Evolutionary conservation across 2,797 vertebrate species (phyloP).

Genomic region (Acanthurus leucopareius): DNA sequence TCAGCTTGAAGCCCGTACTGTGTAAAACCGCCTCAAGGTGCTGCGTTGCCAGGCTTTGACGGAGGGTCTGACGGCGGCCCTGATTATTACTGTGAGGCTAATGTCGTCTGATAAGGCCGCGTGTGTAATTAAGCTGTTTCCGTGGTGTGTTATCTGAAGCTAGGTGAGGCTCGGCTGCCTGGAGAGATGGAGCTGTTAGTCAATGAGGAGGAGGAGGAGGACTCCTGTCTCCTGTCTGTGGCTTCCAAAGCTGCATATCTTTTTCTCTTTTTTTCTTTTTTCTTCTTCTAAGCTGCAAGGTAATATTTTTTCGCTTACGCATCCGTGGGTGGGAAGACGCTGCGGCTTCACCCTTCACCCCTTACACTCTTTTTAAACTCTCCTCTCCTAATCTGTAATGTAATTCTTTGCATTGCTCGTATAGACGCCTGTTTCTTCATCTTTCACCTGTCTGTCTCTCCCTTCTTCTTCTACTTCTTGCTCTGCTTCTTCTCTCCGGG

Average conservation of each 20-base stretch:
- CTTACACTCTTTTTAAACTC: not conserved
- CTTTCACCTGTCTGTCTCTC: slow-evolving; percentile 32
- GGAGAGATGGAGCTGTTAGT: slow-evolving; percentile 76
- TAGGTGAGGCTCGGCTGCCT: slow-evolving; percentile 68
- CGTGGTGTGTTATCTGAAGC: slow-evolving; percentile 74
- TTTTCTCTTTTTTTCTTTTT: slow-evolving; percentile 6
- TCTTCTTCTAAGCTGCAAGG: slow-evolving; percentile 25
- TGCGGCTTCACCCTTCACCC: slow-evolving; percentile 10
- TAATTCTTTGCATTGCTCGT: slow-evolving; percentile 8
- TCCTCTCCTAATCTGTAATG: not conserved
- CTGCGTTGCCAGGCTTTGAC: slow-evolving; percentile 75
- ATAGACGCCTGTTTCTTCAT: slow-evolving; percentile 14
- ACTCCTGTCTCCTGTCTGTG: slow-evolving; percentile 31
- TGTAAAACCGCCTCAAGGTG: slow-evolving; percentile 70
- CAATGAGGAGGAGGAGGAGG: slow-evolving; percentile 47
- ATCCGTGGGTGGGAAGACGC: slow-evolving; percentile 8
- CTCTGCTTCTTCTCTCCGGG: not conserved
- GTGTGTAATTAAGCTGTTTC: slow-evolving; percentile 85
- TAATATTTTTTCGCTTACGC: slow-evolving; percentile 8
- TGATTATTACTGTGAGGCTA: slow-evolving; percentile 81
- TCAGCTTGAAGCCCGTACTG: slow-evolving; percentile 70
- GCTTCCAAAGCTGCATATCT: slow-evolving; percentile 41
- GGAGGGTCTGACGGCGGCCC: slow-evolving; percentile 66
- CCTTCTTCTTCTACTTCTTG: not conserved
- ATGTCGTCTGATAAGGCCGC: slow-evolving; percentile 81